Percentiles rank a stretch among this genome's conserved stretches.
phyloP scores from a whole-genome alignment of 2,797 vertebrate species.

The Phrynocephalus vlangalii region DNA sequence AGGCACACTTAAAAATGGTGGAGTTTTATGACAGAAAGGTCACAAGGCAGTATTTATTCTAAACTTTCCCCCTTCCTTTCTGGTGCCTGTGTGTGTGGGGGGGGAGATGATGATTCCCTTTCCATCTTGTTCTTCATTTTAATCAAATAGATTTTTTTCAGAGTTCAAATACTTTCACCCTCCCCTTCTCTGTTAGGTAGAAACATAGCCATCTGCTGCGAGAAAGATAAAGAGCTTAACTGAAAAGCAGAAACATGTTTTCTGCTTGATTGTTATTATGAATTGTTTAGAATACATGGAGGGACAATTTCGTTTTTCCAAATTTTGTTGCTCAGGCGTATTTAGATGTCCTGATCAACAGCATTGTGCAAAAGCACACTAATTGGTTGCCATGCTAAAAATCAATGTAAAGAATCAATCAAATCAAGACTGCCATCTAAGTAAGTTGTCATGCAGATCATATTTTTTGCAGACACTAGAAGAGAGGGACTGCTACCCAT shows the following conservation, averaged over 20 bases:
- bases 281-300: background rate
- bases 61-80: constrained; percentile 9
- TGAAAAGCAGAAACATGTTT: background rate
- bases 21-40: constrained; percentile 12
- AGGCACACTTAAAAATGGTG: background rate
- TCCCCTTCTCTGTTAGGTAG: background rate
- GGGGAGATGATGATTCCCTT: background rate
- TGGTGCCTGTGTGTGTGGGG: background rate
- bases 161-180: background rate
- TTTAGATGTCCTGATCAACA: background rate
- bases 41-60: background rate
- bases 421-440: constrained; percentile 14
- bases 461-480: background rate
- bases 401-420: constrained; percentile 3
- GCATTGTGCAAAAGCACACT: background rate
- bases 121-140: background rate
- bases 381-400: constrained; percentile 9
- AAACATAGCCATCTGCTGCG: constrained; percentile 20
- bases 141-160: constrained; percentile 17
- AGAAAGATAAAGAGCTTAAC: constrained; percentile 36
- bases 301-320: background rate
- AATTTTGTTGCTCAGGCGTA: background rate
- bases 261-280: constrained; percentile 29
- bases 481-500: background rate
- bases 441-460: too few relatives aligned